Evolutionary conservation across 2,113 vertebrate genomes (phyloP), one percentile per base, ranked within the genome.

Genomic region (Callipepla californica): DNA sequence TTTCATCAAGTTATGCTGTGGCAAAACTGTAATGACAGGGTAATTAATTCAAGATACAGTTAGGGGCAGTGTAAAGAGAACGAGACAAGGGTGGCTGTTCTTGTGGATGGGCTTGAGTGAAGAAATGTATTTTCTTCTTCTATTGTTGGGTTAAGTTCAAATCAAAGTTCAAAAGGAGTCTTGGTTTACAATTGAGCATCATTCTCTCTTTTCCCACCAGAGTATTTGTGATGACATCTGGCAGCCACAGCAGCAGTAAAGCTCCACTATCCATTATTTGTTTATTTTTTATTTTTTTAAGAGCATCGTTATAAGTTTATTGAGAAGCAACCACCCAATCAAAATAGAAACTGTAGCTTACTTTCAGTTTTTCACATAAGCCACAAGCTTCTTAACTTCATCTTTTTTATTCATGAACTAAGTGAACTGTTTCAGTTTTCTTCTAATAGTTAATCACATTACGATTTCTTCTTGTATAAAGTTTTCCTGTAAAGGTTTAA

Each of bases 141-240:
- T 78, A 3, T 34, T 57, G 42, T 32, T 44, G 65, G 63, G 14
- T 78, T 90, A 42, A 88, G 66, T 93, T 87, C 66, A 77, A 91
- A 83, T 66, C 9, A 4, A 92, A 87, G 34, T 77, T 76, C 68
- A 77, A 59, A 66, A 7, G 66, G 79, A 58, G 40, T 30, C 30
- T 87, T 32, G 4, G n/a, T 93, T 95, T 87, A 58, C 69, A 85
- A 42, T 85, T 89, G 48, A 67, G 36, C 80, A 74, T 83, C 18
- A 5, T 83, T 80, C 68, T 94, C 48, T 90, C n/a, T 73, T 93
- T 26, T 82, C 63, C 63, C 26, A 23, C 44, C 70, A 66, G 59
- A 85, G 47, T 75, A 79, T 34, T 34, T 21, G 8, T 48, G 26
- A 80, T 80, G 61, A 57, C 32, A 48, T 70, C 92, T 96, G 90